phyloP scores from a whole-genome alignment of 2,797 vertebrate genomes.

The Bradypodion pumilum region DNA sequence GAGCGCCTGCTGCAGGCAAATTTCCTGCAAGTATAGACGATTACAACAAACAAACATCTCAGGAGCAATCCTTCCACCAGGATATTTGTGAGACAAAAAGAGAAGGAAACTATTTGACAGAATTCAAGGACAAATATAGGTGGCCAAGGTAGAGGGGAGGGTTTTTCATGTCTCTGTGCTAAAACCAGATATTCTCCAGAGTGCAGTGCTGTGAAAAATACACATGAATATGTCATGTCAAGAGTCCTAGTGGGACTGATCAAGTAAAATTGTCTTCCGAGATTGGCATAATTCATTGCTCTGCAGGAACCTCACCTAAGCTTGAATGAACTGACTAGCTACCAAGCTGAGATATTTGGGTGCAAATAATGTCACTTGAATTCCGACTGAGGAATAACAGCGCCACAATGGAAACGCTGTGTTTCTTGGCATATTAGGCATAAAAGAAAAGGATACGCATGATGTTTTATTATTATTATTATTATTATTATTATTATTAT shows the following conservation, averaged over 20 bases:
- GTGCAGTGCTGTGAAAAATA: too few relatives aligned
- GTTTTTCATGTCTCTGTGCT: not conserved
- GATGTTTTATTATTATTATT: too few relatives aligned
- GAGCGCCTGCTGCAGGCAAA: not conserved
- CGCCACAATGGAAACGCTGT: too few relatives aligned
- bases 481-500: too few relatives aligned
- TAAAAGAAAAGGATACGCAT: too few relatives aligned
- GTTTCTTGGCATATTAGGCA: too few relatives aligned
- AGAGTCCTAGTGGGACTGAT: not conserved
- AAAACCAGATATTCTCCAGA: not conserved
- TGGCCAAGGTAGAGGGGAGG: fast-evolving
- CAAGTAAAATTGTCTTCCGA: not conserved
- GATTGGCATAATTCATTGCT: fast-evolving
- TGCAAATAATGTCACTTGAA: not conserved
- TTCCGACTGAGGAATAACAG: not conserved
- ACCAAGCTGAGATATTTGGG: fast-evolving
- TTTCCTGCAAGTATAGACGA: not conserved
- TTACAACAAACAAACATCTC: constrained; percentile 1
- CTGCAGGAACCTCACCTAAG: not conserved
- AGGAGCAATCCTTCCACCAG: not conserved
- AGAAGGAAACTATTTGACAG: not conserved
- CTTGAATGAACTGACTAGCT: not conserved
- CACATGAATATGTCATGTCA: not conserved
- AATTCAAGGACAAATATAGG: not conserved
- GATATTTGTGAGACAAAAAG: not conserved